Evolutionary conservation across 2,888 invertebrate species (phyloP), one percentile per base, ranked within the genome.

Genomic region (Auanema sp.): DNA sequence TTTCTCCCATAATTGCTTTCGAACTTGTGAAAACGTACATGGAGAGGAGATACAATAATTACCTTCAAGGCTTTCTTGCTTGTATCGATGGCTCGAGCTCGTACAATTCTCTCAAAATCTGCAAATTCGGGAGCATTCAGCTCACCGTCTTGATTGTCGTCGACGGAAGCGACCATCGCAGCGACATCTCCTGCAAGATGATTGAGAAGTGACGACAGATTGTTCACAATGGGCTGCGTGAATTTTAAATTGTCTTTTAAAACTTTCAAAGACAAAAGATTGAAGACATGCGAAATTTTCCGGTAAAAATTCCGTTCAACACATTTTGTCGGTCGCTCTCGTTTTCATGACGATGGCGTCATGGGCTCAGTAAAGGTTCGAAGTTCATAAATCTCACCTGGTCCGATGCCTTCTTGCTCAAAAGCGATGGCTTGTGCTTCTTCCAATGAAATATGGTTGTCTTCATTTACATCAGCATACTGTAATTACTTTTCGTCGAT

Each of bases 81-180:
- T 8, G 81, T 81, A 33, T 79, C 81, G 12, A 81, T 73, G 0
- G 81, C 77, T 53, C 77, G 66, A 1, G 81, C 78, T 25, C 81
- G 59, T 24, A 81, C 76, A 57, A 80, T 80, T 60, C 80, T 49
- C 59, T 78, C 75, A 63, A 80, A 80, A 53, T 80, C 79, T 14
- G 78, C 79, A 62, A 81, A 81, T 54, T 81, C 81, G 18, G 81
- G 81, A 2, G 81, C 81, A 61, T 80, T 81, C 64, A 81, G 64
- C 53, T 80, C 77, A 49, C 79, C 79, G 57, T 81, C 81, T 64
- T 65, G 65, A 42, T 77, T 76, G 25, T 77, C 77, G 56, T 77
- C 77, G 24, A 79, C 77, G 58, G 77, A 76, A 43, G 75, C 75
- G 50, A 81, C 66, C 79, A 81, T 81, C 24, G 76, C 77, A 25